These are phyloP conservation scores for Coreius guichenoti DNA, from an alignment of 2,797 vertebrate genomes.

Conservation along the genomic window DNA sequence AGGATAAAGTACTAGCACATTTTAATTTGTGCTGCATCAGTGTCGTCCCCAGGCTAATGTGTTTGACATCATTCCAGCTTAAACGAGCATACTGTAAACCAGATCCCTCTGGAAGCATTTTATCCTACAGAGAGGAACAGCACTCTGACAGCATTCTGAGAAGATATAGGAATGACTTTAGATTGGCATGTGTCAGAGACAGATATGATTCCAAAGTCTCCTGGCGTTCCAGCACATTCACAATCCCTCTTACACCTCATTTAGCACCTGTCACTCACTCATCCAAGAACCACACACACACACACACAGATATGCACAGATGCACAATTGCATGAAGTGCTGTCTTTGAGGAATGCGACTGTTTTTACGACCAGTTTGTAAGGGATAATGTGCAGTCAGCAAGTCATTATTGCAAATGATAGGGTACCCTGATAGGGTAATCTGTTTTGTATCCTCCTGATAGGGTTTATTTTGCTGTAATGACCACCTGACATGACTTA, in stretches of 20 bases:
- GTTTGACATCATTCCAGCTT: constrained; percentile 35
- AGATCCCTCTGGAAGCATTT: constrained; percentile 12
- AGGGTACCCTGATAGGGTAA: not conserved
- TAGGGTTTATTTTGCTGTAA: not conserved
- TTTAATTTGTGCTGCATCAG: constrained; percentile 44
- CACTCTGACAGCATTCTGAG: constrained; percentile 22
- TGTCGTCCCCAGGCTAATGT: constrained; percentile 19
- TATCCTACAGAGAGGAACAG: constrained; percentile 4
- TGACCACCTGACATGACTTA: not conserved
- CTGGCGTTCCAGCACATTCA: constrained; percentile 17
- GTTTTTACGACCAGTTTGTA: constrained; percentile 5
- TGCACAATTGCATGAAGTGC: not conserved
- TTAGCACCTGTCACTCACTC: constrained; percentile 34
- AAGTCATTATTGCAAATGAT: not conserved
- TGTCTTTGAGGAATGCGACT: not conserved
- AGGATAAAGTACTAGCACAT: constrained; percentile 21
- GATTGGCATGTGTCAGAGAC: constrained; percentile 44
- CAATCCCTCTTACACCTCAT: constrained; percentile 28
- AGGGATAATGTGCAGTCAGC: not conserved
- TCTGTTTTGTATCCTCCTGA: not conserved
- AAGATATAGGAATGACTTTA: constrained; percentile 16
- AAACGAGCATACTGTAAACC: constrained; percentile 22
- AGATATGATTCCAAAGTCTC: constrained; percentile 27
- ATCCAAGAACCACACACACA: constrained; percentile 11
- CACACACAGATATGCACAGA: constrained; percentile 28